Conservation (phyloP, 2,888 invertebrate genomes). For the Brachyptera risi region DNA sequence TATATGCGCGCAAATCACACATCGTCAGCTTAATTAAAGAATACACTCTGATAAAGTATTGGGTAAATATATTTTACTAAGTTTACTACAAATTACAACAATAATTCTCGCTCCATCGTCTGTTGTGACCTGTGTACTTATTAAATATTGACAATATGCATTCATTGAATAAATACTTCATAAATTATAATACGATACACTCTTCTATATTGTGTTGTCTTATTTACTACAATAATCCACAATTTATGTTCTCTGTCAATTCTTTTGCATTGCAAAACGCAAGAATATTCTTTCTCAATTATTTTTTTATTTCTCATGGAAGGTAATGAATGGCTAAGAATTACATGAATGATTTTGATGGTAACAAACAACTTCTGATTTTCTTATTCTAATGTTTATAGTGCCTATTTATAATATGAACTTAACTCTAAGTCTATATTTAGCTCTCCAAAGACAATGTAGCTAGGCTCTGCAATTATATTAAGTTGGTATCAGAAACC, state of each 20-base stretch:
- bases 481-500: too few species aligned
- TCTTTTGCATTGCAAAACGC: slow-evolving; percentile 15
- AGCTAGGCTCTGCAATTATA: too few species aligned
- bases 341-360: too few species aligned
- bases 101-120: neutral
- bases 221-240: neutral
- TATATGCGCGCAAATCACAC: too few species aligned
- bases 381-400: too few species aligned
- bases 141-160: neutral
- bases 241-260: neutral
- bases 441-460: too few species aligned
- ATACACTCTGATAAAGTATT: neutral
- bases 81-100: slow-evolving; percentile 19
- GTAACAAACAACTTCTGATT: too few species aligned
- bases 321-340: too few species aligned
- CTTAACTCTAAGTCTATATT: too few species aligned
- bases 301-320: too few species aligned
- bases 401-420: too few species aligned
- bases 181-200: slow-evolving; percentile 2
- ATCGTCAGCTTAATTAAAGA: neutral
- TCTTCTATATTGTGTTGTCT: neutral
- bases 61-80: slow-evolving; percentile 3
- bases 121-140: neutral
- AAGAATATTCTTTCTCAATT: neutral
- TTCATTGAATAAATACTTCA: neutral